phyloP scores from a whole-genome alignment of 2,797 vertebrate genomes.

The Myotis planiceps region DNA sequence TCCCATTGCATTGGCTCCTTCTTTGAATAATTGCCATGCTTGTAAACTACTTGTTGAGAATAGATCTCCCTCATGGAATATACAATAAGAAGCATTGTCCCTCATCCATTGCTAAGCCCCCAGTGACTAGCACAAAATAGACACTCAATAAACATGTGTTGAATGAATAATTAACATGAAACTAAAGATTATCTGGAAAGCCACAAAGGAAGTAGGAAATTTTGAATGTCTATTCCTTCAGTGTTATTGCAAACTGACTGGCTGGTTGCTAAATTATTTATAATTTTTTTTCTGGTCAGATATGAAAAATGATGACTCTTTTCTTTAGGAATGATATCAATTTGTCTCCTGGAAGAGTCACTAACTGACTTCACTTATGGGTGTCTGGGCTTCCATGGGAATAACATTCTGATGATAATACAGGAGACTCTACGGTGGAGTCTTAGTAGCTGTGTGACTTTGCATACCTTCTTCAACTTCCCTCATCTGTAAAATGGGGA shows the following conservation, averaged over 20 bases:
- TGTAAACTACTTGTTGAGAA: background rate
- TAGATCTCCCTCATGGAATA: background rate
- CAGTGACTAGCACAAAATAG: background rate
- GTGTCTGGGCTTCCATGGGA: background rate
- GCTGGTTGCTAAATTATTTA: background rate
- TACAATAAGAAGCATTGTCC: background rate
- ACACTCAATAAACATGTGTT: background rate
- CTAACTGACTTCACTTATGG: background rate
- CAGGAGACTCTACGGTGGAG: background rate
- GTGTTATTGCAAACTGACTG: background rate
- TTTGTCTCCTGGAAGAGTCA: background rate
- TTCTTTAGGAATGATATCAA: background rate
- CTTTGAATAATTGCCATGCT: background rate
- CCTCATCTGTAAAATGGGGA: background rate
- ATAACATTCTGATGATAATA: background rate
- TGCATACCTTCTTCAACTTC: background rate
- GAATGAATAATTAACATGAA: background rate
- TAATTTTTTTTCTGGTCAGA: background rate
- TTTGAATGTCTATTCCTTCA: background rate
- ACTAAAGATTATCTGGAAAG: background rate
- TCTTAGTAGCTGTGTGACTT: background rate
- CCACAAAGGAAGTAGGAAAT: background rate
- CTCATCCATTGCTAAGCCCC: background rate
- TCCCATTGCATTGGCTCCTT: background rate
- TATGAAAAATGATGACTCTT: background rate